Evolutionary conservation across 2,797 vertebrate species (phyloP).

Genomic region (Antennarius maculatus): DNA sequence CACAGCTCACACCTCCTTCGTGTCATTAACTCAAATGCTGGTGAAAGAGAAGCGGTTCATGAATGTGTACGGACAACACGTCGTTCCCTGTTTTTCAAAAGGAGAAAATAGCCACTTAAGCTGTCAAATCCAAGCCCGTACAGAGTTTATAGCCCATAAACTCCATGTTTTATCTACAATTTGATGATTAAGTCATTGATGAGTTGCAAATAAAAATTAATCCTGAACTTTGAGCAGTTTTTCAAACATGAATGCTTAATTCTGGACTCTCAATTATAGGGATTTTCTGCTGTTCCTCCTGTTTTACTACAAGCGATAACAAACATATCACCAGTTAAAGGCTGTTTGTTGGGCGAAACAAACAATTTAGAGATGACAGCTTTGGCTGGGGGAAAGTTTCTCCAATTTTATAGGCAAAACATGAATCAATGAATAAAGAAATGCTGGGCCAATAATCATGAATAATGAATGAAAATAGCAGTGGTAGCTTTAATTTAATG

Average conservation of each 20-base stretch:
- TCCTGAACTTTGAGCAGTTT: background rate
- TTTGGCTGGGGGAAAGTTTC: background rate
- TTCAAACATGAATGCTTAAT: background rate
- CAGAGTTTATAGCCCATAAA: no score
- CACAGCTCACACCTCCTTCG: constrained; percentile 31
- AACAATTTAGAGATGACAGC: background rate
- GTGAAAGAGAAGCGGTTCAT: constrained; percentile 13
- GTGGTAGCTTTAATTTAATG: background rate
- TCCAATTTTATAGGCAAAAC: constrained; percentile 5
- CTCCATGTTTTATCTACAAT: no score
- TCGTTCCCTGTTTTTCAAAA: background rate
- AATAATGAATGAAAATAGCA: background rate
- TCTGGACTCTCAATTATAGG: no score
- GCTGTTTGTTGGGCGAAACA: background rate
- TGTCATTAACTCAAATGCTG: constrained; percentile 12
- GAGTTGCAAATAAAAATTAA: background rate
- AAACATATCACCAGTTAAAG: background rate
- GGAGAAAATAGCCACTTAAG: background rate
- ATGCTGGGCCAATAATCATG: background rate
- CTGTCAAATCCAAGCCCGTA: background rate
- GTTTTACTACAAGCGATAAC: background rate
- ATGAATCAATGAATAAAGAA: background rate
- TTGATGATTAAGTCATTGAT: background rate
- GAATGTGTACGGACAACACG: background rate
- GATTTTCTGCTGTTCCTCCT: background rate